Evolutionary conservation across 2,797 vertebrate genomes (phyloP).

Genomic region (Pitangus sulphuratus): DNA sequence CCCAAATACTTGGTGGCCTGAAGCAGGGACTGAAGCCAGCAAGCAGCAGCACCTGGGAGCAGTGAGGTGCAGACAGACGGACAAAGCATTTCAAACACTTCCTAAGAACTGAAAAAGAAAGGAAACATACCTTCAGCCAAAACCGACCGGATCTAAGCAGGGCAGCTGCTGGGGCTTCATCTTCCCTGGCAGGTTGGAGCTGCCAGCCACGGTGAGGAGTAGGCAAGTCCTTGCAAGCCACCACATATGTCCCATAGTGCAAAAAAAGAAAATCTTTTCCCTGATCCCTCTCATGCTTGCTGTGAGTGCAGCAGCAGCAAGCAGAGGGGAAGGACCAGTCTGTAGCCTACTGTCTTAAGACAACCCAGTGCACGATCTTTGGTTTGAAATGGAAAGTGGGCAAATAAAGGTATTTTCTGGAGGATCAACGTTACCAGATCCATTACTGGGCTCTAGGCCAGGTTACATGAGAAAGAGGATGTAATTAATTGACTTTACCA

Average conservation of each 20-base stretch:
- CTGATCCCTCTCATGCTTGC: background rate
- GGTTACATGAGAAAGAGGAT: background rate
- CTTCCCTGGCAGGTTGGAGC: background rate
- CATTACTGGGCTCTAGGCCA: background rate
- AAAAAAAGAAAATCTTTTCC: background rate
- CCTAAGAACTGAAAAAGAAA: background rate
- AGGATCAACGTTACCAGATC: background rate
- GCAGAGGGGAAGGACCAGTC: background rate
- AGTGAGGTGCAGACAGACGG: background rate
- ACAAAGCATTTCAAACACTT: background rate
- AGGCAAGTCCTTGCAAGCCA: background rate
- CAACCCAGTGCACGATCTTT: background rate
- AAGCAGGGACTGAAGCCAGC: background rate
- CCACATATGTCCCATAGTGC: rapidly evolving
- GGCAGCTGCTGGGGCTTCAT: background rate
- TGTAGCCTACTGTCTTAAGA: background rate
- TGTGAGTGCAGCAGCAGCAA: background rate
- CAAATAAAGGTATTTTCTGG: background rate
- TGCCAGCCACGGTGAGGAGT: background rate
- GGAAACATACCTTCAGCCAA: background rate
- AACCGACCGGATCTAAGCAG: background rate
- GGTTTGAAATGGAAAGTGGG: background rate
- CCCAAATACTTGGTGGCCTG: slow-evolving; percentile 72
- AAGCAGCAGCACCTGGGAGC: background rate
- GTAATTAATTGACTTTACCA: rapidly evolving